These are phyloP conservation scores for Caenorhabditis auriculariae DNA, from an alignment of 2,888 invertebrate species.

Conservation along the genomic window DNA sequence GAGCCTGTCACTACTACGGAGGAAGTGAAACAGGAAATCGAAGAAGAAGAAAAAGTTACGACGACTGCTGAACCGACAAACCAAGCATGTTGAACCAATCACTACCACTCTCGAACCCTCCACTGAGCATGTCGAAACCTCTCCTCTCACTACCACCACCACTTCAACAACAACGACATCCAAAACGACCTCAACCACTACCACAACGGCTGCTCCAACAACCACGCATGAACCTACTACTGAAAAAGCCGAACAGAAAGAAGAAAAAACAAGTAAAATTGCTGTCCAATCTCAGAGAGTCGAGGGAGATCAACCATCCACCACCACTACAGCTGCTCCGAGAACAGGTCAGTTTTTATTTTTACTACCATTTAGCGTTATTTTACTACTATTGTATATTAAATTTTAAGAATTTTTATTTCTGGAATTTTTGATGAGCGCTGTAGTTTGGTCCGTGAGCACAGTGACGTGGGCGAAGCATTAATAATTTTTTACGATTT, in stretches of 20 bases:
- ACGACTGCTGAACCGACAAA: neutral
- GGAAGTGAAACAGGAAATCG: neutral
- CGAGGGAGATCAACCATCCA: slow-evolving; percentile 8
- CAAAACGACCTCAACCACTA: slow-evolving; percentile 5
- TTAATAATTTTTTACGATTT: too few species aligned
- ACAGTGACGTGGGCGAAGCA: too few species aligned
- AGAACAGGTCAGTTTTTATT: slow-evolving; percentile 14
- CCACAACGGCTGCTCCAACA: slow-evolving; percentile 8
- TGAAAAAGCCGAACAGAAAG: too few species aligned
- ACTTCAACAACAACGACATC: slow-evolving; percentile 6
- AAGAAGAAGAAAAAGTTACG: neutral
- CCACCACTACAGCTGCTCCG: slow-evolving; percentile 11
- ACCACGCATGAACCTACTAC: slow-evolving; percentile 1
- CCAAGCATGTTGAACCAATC: too few species aligned
- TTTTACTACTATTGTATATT: too few species aligned
- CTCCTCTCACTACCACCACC: too few species aligned
- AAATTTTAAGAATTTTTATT: too few species aligned
- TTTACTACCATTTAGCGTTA: too few species aligned
- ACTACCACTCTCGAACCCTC: slow-evolving; percentile 3
- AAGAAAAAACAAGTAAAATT: too few species aligned
- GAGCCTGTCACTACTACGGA: slow-evolving; percentile 1
- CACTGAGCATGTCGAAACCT: slow-evolving; percentile 9
- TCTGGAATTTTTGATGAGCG: too few species aligned
- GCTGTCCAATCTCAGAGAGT: too few species aligned
- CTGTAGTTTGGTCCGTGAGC: too few species aligned